Evolutionary conservation across 2,888 invertebrate genomes (phyloP).

Genomic region (Synergus laeviventris): DNA sequence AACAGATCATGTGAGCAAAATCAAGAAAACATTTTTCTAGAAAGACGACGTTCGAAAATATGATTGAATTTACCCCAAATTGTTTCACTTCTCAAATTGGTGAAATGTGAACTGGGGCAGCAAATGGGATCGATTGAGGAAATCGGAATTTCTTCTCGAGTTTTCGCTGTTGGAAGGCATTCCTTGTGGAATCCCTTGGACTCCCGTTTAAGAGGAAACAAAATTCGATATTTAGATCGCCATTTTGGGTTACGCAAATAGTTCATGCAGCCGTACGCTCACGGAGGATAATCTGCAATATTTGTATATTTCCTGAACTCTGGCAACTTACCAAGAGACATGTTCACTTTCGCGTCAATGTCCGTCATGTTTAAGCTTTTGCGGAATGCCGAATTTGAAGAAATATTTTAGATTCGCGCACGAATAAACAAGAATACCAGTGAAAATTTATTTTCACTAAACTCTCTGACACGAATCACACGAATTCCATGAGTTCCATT

Average conservation of each 20-base stretch:
- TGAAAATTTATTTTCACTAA: too few relatives aligned
- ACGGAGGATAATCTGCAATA: slow-evolving; percentile 65
- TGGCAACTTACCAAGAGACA: slow-evolving; percentile 75
- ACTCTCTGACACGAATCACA: too few relatives aligned
- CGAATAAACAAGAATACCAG: too few relatives aligned
- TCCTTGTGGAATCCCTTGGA: not conserved
- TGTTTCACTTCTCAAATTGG: not conserved
- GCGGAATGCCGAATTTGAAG: not conserved
- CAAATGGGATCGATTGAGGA: slow-evolving; percentile 38
- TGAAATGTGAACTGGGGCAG: not conserved
- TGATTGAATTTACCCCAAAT: not conserved
- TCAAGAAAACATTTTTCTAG: not conserved
- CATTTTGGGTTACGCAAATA: slow-evolving; percentile 64
- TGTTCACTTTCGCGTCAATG: slow-evolving; percentile 74
- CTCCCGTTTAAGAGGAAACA: not conserved
- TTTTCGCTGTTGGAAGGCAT: slow-evolving; percentile 54
- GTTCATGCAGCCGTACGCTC: slow-evolving; percentile 67
- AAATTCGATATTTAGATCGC: slow-evolving; percentile 54
- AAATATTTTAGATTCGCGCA: not conserved
- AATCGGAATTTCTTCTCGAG: not conserved
- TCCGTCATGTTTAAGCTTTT: slow-evolving; percentile 68
- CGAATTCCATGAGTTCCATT: too few relatives aligned
- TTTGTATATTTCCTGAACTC: slow-evolving; percentile 60
- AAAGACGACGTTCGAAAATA: not conserved
- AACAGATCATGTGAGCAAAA: not conserved